Evolutionary conservation across 2,113 vertebrate species (phyloP).

Genomic region (Etia nguti): DNA sequence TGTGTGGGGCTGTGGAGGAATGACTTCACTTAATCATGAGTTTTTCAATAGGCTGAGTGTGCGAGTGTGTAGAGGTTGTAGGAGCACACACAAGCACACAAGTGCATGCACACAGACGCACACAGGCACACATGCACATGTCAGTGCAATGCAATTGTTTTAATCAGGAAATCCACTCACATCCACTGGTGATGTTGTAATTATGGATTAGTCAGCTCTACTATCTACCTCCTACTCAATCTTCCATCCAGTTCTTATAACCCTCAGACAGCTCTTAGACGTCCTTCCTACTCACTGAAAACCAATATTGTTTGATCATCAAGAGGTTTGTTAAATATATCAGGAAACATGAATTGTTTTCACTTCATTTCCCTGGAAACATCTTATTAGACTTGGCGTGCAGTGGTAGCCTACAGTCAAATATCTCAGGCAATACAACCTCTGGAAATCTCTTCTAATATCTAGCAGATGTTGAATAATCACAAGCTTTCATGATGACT

Average conservation of each 20-base stretch:
- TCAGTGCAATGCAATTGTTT: not conserved
- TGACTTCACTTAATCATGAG: slow-evolving; percentile 51
- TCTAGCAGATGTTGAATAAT: slow-evolving; percentile 11
- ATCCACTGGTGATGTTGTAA: not conserved
- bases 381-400: not conserved
- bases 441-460: not conserved
- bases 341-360: not conserved
- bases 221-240: not conserved
- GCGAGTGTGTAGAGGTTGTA: not conserved
- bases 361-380: not conserved
- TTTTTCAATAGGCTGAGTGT: slow-evolving; percentile 19
- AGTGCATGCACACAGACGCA: not conserved
- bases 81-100: not conserved
- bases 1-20: slow-evolving; percentile 47
- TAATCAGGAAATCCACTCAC: not conserved
- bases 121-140: not conserved
- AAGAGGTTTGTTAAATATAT: not conserved
- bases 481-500: not conserved
- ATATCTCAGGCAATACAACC: not conserved
- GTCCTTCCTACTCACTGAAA: not conserved
- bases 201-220: not conserved
- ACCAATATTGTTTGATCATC: not conserved
- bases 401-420: not conserved
- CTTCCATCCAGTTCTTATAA: not conserved
- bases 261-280: not conserved